Base-by-base conservation (phyloP, 2,113 vertebrate genomes). In the Callaeas wilsoni region DNA sequence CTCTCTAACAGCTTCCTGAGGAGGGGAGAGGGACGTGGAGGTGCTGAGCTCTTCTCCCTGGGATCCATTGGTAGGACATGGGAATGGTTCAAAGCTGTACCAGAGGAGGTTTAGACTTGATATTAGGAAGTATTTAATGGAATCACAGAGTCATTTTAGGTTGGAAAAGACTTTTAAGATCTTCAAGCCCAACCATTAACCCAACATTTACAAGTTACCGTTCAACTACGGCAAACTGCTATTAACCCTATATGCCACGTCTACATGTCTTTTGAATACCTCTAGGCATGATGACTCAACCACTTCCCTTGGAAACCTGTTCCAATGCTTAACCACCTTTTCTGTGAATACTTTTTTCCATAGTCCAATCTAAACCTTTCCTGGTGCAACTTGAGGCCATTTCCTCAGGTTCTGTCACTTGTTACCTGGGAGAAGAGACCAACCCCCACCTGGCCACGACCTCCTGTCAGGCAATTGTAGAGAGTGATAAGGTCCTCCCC, bases 391-490 rank as follows among this genome's bases (percentile, higher is more conserved):
- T 7, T 39, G 16, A 71, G 25, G 33, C 35, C 21, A 2, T 67
- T 65, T 70, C 46, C 19, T 52, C 27, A 65, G 9, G 5, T 64
- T 18, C 25, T 50, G 13, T 44, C 21, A 4, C 23, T 18, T 47
- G 9, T 13, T 39, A 57, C 42, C 20, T 63, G 32, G 26, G 7
- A 81, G 30, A 32, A 52, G 21, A 41, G 30, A 71, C 53, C 0
- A 0, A 52, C 1, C 3, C 32, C 15, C 27, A 84, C 9, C 17
- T 39, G 6, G 2, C 23, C 12, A 25, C 20, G 37, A 4, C 15
- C 5, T 59, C 44, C 10, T 81, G 29, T 23, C 27, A 9, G 22
- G 71, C 4, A 47, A 42, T 4, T 65, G 15, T 14, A 52, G 37
- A 65, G 42, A 44, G 9, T 2, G 4, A 44, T 33, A 19, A 37